These are phyloP conservation scores for Agrochola circellaris DNA, from an alignment of 2,888 invertebrate genomes.

Conservation along the genomic window DNA sequence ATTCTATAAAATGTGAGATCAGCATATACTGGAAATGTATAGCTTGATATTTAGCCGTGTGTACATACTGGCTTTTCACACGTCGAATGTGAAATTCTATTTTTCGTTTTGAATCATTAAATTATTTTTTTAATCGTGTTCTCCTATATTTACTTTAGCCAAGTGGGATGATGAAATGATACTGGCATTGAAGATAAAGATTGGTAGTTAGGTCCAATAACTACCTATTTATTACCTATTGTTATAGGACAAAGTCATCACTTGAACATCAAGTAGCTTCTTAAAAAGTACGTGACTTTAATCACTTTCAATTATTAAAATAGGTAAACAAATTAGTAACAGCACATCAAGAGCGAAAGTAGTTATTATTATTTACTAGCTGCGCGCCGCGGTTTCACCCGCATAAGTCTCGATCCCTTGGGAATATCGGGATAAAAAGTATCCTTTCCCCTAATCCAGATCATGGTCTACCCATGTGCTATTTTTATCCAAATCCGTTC, in stretches of 20 bases:
- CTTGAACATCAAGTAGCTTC: slow-evolving; percentile 23
- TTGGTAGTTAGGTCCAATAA: background rate
- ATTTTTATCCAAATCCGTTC: too few relatives aligned
- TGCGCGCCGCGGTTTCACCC: too few relatives aligned
- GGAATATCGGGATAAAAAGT: too few relatives aligned
- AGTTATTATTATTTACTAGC: background rate
- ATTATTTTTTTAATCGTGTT: background rate
- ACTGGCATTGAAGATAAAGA: slow-evolving; percentile 11
- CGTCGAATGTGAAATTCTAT: background rate
- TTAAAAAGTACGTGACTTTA: slow-evolving; percentile 11
- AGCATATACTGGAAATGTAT: too few relatives aligned
- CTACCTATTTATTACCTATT: too few relatives aligned
- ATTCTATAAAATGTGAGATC: too few relatives aligned
- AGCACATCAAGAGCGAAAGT: background rate
- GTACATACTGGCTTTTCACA: background rate
- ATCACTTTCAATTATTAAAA: slow-evolving; percentile 4
- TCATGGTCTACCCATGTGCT: too few relatives aligned
- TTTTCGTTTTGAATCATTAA: background rate
- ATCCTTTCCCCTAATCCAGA: too few relatives aligned
- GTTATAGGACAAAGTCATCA: slow-evolving; percentile 33
- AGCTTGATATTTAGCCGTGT: too few relatives aligned
- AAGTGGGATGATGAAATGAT: slow-evolving; percentile 5
- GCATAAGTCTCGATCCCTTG: too few relatives aligned
- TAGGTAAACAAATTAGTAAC: slow-evolving; percentile 1
- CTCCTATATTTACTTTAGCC: background rate